Evolutionary conservation across 2,888 invertebrate genomes (phyloP), one percentile per base, ranked within the genome.

Genomic region (Nasonovia ribisnigri): DNA sequence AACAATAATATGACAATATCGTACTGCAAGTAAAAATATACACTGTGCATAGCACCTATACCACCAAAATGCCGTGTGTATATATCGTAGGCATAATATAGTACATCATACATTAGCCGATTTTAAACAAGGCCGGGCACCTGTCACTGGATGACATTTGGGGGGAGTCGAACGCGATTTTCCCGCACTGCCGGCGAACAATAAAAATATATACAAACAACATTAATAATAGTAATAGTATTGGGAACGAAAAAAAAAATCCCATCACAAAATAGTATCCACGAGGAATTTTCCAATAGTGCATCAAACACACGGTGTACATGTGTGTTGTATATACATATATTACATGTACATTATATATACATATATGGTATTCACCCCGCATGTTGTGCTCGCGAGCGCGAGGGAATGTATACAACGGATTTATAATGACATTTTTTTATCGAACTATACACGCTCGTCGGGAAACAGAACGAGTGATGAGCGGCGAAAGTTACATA

Each of bases 131-230:
- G 60, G 67, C 87, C 16, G 36, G 48, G 87, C 87, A 92, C 92
- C 87, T 92, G 92, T 92, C 92, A 92, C 67, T 46, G 67, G n/a
- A 67, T 88, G 87, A 92, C 48, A 87, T 87, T 92, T 91, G 29
- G n/a, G 91, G 91, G 92, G 60, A 67, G 48, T 51, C 24, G 46
- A 54, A 84, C 24, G 57, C 91, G 29, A 54, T n/a, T 10, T 48
- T 51, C 3, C 26, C 26, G 36, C 77, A 77, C 77, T 77, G 20
- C 48, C 60, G 36, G 16, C 90, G 13, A 57, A 91, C 84, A 86
- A 86, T 26, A 51, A 84, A 90, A 90, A 90, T 16, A 84, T 46
- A 91, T 13, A 89, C 48, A 88, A n/a, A 88, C 51, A 89, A 42
- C 42, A 88, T 43, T 11, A 54, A 88, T 88, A 46, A 84, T 67